Conservation (phyloP, 2,888 invertebrate genomes). For the Meteorus cinctellus region DNA sequence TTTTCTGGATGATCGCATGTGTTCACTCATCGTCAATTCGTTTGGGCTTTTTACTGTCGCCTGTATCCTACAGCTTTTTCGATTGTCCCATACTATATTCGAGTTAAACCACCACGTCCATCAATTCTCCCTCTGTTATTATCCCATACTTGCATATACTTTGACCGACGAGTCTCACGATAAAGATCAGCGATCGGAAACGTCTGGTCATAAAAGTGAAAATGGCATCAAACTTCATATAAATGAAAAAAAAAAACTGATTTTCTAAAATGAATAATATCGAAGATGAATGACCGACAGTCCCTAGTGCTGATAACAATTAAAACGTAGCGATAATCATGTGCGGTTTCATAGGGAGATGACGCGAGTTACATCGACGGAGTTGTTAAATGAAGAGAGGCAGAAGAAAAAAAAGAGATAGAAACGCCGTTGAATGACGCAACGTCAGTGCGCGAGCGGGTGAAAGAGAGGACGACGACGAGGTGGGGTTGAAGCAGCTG, state of each 20-base stretch:
- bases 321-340: constrained; percentile 39
- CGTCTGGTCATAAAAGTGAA: background rate
- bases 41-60: constrained; percentile 7
- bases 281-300: constrained; percentile 12
- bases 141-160: constrained; percentile 1
- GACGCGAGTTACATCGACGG: too few species aligned
- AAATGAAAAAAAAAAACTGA: constrained; percentile 10
- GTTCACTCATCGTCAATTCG: constrained; percentile 1
- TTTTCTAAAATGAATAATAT: background rate
- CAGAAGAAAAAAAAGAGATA: background rate
- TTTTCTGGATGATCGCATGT: constrained; percentile 9
- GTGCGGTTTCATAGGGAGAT: background rate
- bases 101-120: background rate
- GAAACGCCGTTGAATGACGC: constrained; percentile 25
- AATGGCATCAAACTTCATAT: background rate
- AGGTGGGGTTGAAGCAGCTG: constrained; percentile 58
- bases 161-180: background rate
- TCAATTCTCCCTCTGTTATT: constrained; percentile 21
- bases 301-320: constrained; percentile 19
- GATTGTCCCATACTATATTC: constrained; percentile 12
- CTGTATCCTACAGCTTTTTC: background rate
- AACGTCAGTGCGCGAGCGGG: constrained; percentile 34
- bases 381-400: constrained; percentile 29
- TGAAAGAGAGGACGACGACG: constrained; percentile 36
- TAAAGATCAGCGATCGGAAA: background rate